phyloP scores from a whole-genome alignment of 2,888 invertebrate species.

The Acleris literana region DNA sequence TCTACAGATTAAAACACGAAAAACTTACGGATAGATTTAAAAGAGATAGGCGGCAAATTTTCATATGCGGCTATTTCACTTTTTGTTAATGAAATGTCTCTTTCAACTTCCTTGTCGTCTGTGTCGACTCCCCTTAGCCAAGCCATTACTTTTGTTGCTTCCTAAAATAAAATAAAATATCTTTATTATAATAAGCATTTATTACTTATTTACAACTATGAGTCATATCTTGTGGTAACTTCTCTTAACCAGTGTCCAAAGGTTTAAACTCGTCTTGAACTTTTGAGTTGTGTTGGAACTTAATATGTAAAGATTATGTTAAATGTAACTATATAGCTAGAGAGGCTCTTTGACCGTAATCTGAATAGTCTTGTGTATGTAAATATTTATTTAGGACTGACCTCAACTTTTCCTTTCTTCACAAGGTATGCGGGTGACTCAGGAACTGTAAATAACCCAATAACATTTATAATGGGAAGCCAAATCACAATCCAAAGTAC shows the following conservation, averaged over 20 bases:
- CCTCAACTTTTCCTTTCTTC: conserved; percentile 59
- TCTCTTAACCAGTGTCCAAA: too few relatives aligned
- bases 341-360: too few relatives aligned
- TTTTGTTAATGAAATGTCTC: conserved; percentile 57
- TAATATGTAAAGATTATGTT: too few relatives aligned
- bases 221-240: too few relatives aligned
- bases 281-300: too few relatives aligned
- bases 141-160: conserved; percentile 58
- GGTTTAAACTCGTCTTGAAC: too few relatives aligned
- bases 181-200: conserved; percentile 15
- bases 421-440: conserved; percentile 69
- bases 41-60: conserved; percentile 54
- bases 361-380: not conserved
- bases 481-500: conserved; percentile 38
- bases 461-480: conserved; percentile 52
- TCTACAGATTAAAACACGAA: too few relatives aligned
- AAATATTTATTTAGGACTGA: conserved; percentile 42
- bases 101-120: conserved; percentile 54
- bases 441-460: conserved; percentile 60
- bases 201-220: too few relatives aligned
- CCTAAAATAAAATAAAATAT: conserved; percentile 48
- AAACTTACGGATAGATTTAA: conserved; percentile 59
- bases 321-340: too few relatives aligned
- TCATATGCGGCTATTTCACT: conserved; percentile 57
- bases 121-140: conserved; percentile 58